Conservation (phyloP, 2,113 vertebrate species). For the Nothobranchius furzeri region DNA sequence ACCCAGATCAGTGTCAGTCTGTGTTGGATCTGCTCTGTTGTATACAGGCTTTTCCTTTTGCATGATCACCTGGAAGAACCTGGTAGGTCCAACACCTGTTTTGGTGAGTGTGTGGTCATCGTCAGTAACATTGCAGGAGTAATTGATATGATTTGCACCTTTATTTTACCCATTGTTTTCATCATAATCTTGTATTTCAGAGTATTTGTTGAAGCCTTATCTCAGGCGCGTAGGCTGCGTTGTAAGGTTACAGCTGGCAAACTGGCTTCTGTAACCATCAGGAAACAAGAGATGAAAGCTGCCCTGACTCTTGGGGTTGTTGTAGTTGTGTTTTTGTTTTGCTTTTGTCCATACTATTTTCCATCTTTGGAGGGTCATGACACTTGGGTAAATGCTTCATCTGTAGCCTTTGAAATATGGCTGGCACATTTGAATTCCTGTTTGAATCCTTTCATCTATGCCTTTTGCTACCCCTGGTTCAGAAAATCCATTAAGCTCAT, state of each 20-base stretch:
- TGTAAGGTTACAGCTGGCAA: constrained; percentile 6
- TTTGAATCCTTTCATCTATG: constrained; percentile 24
- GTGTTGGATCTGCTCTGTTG: constrained; percentile 33
- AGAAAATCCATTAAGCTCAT: constrained; percentile 13
- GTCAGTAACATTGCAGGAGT: constrained; percentile 18
- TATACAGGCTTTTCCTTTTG: constrained; percentile 30
- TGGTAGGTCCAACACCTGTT: constrained; percentile 34
- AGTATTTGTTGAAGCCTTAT: constrained; percentile 45
- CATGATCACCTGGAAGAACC: constrained; percentile 26
- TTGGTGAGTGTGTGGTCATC: constrained; percentile 47
- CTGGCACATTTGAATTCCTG: constrained; percentile 21
- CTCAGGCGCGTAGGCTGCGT: constrained; percentile 37
- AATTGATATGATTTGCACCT: constrained; percentile 50
- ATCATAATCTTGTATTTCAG: constrained; percentile 45
- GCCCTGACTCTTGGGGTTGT: constrained; percentile 52
- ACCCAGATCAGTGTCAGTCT: constrained; percentile 8
- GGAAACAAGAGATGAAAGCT: constrained; percentile 45
- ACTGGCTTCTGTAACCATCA: neutral
- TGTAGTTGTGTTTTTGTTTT: constrained; percentile 45
- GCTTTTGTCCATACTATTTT: constrained; percentile 55
- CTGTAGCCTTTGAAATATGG: constrained; percentile 12
- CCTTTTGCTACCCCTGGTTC: constrained; percentile 25
- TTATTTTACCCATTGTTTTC: constrained; percentile 33
- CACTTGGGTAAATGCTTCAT: constrained; percentile 3
- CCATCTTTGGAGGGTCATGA: constrained; percentile 29